phyloP scores from a whole-genome alignment of 2,888 invertebrate species.

The Eilema griseolum region DNA sequence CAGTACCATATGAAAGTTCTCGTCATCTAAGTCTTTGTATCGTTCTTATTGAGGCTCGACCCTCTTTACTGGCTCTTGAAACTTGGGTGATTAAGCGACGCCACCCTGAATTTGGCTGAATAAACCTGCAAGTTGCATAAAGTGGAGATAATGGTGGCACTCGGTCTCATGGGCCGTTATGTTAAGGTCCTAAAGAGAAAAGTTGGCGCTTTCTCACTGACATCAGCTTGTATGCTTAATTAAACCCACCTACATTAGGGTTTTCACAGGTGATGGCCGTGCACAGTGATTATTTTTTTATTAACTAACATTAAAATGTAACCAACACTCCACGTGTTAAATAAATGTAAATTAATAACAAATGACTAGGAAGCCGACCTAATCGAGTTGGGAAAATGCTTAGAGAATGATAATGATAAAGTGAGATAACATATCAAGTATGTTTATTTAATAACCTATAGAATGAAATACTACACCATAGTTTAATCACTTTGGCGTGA shows the following conservation, averaged over 20 bases:
- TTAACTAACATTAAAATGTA: background rate
- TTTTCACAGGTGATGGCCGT: background rate
- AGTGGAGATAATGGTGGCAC: constrained; percentile 57
- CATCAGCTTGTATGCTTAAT: constrained; percentile 42
- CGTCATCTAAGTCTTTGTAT: constrained; percentile 47
- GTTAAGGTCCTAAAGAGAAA: constrained; percentile 41
- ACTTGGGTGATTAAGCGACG: constrained; percentile 64
- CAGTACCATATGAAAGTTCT: constrained; percentile 52
- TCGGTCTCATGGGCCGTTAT: constrained; percentile 52
- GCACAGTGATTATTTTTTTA: background rate
- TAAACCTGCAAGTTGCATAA: constrained; percentile 65
- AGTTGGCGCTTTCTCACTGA: constrained; percentile 34
- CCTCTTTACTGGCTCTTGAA: constrained; percentile 57
- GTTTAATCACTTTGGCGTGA: background rate
- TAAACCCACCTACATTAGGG: constrained; percentile 27
- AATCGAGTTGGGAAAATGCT: no score
- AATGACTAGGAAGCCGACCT: no score
- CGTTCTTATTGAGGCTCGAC: constrained; percentile 58
- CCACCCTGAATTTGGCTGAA: constrained; percentile 59
- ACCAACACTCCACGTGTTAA: background rate
- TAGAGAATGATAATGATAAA: no score
- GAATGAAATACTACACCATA: no score
- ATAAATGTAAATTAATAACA: no score
- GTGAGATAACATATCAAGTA: no score
- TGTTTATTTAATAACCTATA: no score